These are phyloP conservation scores for Valencia hispanica DNA, from an alignment of 2,797 vertebrate genomes.

Conservation along the genomic window DNA sequence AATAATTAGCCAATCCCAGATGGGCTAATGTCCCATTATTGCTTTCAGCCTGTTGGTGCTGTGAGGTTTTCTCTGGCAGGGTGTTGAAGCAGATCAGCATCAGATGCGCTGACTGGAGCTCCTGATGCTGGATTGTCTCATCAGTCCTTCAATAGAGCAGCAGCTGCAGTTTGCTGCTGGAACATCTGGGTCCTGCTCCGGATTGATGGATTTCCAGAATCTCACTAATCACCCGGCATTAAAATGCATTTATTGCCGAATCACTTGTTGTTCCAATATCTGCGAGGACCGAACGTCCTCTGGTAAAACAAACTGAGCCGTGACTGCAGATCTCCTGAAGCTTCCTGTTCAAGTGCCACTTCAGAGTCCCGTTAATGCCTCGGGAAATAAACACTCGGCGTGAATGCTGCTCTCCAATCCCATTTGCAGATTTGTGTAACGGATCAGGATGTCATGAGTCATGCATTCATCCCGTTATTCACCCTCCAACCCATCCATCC, in stretches of 20 bases:
- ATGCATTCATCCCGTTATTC: conserved; percentile 35
- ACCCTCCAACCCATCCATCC: conserved; percentile 24
- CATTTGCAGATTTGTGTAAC: conserved; percentile 44
- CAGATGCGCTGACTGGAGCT: too few relatives aligned
- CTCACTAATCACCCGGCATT: neutral
- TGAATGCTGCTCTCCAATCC: conserved; percentile 36
- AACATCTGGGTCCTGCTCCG: neutral
- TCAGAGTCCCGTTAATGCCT: neutral
- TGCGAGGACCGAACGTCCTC: neutral
- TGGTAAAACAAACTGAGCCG: neutral
- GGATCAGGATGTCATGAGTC: conserved; percentile 59
- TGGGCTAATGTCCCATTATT: too few relatives aligned
- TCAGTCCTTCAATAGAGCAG: too few relatives aligned
- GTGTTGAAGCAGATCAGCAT: too few relatives aligned
- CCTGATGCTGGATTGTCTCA: too few relatives aligned
- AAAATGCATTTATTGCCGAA: neutral
- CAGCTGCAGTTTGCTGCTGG: neutral
- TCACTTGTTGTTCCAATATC: neutral
- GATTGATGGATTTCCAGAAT: too few relatives aligned
- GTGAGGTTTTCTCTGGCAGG: too few relatives aligned
- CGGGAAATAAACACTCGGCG: conserved; percentile 40
- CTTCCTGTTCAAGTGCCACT: neutral
- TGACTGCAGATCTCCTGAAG: rapidly evolving
- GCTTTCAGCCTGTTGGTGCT: too few relatives aligned
- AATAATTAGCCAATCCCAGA: too few relatives aligned